These are phyloP conservation scores for Xenus cinereus DNA, from an alignment of 2,113 vertebrate species.

Conservation along the genomic window DNA sequence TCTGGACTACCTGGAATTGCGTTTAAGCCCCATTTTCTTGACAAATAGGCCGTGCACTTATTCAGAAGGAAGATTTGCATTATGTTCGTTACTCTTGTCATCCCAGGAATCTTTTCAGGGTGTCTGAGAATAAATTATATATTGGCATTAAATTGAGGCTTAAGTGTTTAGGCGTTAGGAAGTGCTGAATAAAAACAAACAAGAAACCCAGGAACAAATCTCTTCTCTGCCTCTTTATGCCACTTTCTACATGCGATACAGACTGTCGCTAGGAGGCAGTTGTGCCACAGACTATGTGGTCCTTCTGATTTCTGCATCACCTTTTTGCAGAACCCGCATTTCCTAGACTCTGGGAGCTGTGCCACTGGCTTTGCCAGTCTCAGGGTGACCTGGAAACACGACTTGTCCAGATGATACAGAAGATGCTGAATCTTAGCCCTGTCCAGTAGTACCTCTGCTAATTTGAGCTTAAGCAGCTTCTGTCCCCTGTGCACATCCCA, in stretches of 20 bases:
- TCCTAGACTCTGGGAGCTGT: background rate
- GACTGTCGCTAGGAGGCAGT: background rate
- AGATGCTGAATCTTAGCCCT: background rate
- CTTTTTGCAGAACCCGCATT: background rate
- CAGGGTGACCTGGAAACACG: background rate
- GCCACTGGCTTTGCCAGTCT: background rate
- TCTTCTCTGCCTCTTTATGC: background rate
- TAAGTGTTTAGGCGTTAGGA: background rate
- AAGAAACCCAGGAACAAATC: background rate
- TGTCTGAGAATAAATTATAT: background rate
- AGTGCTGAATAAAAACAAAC: background rate
- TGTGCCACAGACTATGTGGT: fast-evolving
- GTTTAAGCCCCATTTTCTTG: background rate
- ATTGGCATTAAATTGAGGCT: background rate
- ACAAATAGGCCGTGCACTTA: background rate
- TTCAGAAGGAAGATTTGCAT: background rate
- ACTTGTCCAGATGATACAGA: background rate
- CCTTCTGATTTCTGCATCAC: background rate
- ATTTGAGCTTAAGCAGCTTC: background rate
- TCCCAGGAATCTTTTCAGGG: background rate
- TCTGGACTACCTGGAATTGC: background rate
- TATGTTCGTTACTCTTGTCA: background rate
- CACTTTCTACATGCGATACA: background rate
- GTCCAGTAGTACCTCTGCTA: background rate
- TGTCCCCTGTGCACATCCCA: background rate